Percentiles rank a stretch among this genome's conserved stretches.
Conservation (phyloP, 2,797 vertebrate species). For the Gymnoscopelus microlampas region DNA sequence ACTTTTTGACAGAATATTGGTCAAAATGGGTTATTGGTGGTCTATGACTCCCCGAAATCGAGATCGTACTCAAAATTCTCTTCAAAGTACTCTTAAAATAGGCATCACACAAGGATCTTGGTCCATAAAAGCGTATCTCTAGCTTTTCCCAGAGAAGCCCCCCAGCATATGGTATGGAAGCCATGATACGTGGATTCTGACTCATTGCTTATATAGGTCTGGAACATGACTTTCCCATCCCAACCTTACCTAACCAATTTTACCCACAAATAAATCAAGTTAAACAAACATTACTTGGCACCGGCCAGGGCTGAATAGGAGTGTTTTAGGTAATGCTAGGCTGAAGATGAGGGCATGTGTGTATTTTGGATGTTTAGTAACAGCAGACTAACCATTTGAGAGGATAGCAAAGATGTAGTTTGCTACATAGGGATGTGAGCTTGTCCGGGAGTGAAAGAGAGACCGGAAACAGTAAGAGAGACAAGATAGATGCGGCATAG, state of each 20-base stretch:
- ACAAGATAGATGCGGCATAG: too few relatives aligned
- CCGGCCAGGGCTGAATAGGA: background rate
- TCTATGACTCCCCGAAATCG: too few relatives aligned
- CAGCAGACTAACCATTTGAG: constrained; percentile 55
- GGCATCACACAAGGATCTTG: background rate
- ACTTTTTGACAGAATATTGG: too few relatives aligned
- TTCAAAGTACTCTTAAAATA: too few relatives aligned
- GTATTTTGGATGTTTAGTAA: constrained; percentile 52
- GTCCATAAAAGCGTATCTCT: background rate
- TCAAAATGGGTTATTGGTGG: too few relatives aligned
- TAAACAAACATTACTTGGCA: background rate
- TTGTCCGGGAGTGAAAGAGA: constrained; percentile 11
- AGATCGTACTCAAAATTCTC: too few relatives aligned
- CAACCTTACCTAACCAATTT: too few relatives aligned
- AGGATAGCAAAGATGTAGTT: constrained; percentile 34
- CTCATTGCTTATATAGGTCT: background rate
- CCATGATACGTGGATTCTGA: background rate
- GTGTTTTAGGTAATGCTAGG: background rate
- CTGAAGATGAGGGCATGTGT: background rate
- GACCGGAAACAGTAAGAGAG: background rate
- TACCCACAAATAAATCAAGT: background rate
- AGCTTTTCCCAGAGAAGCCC: background rate
- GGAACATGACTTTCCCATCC: background rate
- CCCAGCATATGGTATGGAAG: background rate
- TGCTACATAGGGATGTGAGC: constrained; percentile 15